A percentile compares a stretch with the other conserved stretches of the same genome.
Conservation (phyloP, 2,888 invertebrate species). For the Pyrgus malvae region DNA sequence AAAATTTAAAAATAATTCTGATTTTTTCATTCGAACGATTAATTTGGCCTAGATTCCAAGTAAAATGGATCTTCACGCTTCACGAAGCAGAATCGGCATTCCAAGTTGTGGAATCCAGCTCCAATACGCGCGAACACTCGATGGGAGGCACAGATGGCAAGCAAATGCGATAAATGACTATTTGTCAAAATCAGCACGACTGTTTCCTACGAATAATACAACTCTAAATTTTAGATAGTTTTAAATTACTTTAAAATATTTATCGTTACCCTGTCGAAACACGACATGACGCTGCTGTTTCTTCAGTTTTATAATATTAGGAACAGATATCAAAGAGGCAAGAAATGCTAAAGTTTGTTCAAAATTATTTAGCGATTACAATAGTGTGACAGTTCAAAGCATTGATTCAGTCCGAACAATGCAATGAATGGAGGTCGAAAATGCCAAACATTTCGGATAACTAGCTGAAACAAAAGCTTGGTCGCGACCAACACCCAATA, state of each 20-base stretch:
- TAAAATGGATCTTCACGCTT: slow-evolving; percentile 8
- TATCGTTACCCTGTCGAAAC: too few relatives aligned
- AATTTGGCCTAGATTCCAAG: slow-evolving; percentile 8
- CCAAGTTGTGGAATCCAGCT: slow-evolving; percentile 1
- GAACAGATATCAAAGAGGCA: too few relatives aligned
- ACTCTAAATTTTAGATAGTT: too few relatives aligned
- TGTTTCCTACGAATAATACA: too few relatives aligned
- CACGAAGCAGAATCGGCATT: slow-evolving; percentile 10
- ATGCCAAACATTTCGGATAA: slow-evolving; percentile 5
- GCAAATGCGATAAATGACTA: neutral
- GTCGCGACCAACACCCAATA: neutral
- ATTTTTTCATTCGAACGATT: neutral
- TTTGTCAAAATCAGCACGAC: slow-evolving; percentile 6
- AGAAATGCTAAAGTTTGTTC: neutral
- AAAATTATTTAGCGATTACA: neutral
- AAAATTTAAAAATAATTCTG: neutral
- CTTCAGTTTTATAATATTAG: too few relatives aligned
- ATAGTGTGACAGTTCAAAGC: neutral
- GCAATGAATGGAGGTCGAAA: slow-evolving; percentile 1
- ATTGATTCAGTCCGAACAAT: slow-evolving; percentile 4
- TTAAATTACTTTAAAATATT: too few relatives aligned
- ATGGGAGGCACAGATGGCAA: too few relatives aligned
- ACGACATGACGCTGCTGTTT: too few relatives aligned
- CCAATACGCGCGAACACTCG: neutral
- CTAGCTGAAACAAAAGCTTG: slow-evolving; percentile 1